Conservation (phyloP, 1,140 invertebrate species). For the Aphelenchoides fujianensis region DNA sequence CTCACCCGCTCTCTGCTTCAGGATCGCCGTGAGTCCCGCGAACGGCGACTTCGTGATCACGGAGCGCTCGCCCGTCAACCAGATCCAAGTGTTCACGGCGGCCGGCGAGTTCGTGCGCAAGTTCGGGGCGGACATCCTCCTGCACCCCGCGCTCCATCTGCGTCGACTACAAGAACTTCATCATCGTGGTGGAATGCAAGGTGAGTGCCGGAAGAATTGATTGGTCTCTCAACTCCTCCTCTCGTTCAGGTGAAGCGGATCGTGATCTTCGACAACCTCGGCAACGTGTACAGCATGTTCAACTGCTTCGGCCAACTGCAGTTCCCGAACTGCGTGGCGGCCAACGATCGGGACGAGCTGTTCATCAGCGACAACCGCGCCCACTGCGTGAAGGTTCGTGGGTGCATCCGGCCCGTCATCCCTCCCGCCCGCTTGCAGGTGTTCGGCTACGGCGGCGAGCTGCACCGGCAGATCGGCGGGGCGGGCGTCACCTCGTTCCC, state of each 20-base stretch:
- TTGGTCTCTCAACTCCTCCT: too few species aligned
- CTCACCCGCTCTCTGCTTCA: conserved; percentile 2
- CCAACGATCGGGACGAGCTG: conserved; percentile 95
- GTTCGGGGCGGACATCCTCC: conserved; percentile 93
- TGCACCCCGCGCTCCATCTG: conserved; percentile 92
- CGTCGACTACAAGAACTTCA: conserved; percentile 90
- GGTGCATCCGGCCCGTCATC: not conserved
- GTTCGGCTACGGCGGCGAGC: conserved; percentile 92
- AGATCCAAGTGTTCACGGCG: conserved; percentile 97
- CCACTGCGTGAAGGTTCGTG: conserved; percentile 83
- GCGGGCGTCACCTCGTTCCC: conserved; percentile 97
- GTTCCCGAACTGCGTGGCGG: conserved; percentile 96
- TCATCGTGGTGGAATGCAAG: conserved; percentile 97
- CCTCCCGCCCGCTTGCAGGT: conserved; percentile 65
- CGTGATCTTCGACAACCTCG: conserved; percentile 92
- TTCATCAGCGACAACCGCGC: conserved; percentile 98
- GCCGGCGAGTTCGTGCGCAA: conserved; percentile 95
- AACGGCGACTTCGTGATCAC: conserved; percentile 97
- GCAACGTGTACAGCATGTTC: conserved; percentile 90
- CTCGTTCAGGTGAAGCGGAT: conserved; percentile 84
- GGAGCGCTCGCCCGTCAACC: conserved; percentile 85
- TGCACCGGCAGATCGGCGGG: conserved; percentile 89
- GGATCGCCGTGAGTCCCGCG: conserved; percentile 85
- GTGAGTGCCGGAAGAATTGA: too few species aligned
- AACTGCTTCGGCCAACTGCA: conserved; percentile 94